Base-by-base conservation (phyloP, 2,113 vertebrate species). In the Ceyx cyanopectus region DNA sequence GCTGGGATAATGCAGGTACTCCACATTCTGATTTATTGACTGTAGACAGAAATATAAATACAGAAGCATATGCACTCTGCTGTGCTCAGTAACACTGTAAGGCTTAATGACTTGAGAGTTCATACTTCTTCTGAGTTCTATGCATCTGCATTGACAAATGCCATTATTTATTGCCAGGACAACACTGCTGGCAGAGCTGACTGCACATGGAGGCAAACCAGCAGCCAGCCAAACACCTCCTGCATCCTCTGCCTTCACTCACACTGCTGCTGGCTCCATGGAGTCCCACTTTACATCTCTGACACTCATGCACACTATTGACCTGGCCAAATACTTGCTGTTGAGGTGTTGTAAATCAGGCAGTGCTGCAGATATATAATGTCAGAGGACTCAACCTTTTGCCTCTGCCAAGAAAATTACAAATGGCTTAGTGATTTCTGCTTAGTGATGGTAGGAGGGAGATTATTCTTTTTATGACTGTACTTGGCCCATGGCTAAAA, bases 1-100 rank as follows among this genome's bases (percentile, higher is more conserved):
- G 94, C 72, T 90, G 82, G 73, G 78, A 68, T 91, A 83, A 75
- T 46, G 80, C 93, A 96, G 95, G 96, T 97, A 94, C 51, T 93
- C 76, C 80, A 90, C 84, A 74, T 90, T 94, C 89, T 95, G 87
- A 92, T 94, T 96, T 95, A 90, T 92, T 90, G 63, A 46, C 65
- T 73, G 92, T 86, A 61, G 54, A 76, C 46, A 76, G 90, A 91
- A 93, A 91, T 66, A 93, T 91, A 88, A 96, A 96, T 96, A 97
- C 91, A 95, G 91, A 95, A 90, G 67, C 2, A 2, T 91, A 80
- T 79, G 73, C n/a, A 41, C 70, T 79, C 81, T 81, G 76, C 89
- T 72, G 61, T 83, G 69, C 79, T 85, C 92, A 90, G 74, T 92
- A 90, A 62, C 60, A 62, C 9, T 21, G 37, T 63, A 80, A 83